phyloP scores from a whole-genome alignment of 2,888 invertebrate genomes.

The Catotricha subobsoleta region DNA sequence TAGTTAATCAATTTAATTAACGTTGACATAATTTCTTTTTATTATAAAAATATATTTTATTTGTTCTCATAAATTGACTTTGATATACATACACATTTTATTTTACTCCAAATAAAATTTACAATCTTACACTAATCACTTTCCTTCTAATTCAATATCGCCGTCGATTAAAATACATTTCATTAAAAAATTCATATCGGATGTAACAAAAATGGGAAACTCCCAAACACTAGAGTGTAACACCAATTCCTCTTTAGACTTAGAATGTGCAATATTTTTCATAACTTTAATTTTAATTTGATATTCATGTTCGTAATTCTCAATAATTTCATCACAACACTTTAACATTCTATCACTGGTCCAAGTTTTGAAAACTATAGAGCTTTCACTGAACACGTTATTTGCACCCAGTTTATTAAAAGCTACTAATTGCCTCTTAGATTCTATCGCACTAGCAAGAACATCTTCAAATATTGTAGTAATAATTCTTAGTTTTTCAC shows the following conservation, averaged over 20 bases:
- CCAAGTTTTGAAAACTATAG: constrained; percentile 21
- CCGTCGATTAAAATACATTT: constrained; percentile 19
- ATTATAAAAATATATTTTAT: no score
- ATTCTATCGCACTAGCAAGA: constrained; percentile 16
- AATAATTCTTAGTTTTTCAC: constrained; percentile 22
- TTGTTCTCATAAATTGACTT: no score
- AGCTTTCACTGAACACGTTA: constrained; percentile 12
- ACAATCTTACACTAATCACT: neutral
- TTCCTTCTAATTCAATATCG: constrained; percentile 9
- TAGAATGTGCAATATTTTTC: constrained; percentile 21
- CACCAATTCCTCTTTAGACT: constrained; percentile 17
- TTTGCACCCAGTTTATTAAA: constrained; percentile 17
- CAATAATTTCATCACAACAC: constrained; percentile 16
- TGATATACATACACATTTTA: neutral
- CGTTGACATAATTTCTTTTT: no score
- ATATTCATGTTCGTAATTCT: constrained; percentile 18
- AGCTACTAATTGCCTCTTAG: constrained; percentile 18
- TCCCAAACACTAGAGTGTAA: constrained; percentile 20
- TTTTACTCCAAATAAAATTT: neutral
- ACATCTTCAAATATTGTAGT: constrained; percentile 21
- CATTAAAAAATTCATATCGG: constrained; percentile 18
- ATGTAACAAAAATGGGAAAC: constrained; percentile 20
- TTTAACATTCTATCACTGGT: constrained; percentile 17
- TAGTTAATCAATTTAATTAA: no score
- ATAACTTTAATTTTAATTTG: constrained; percentile 20